Evolutionary conservation across 2,797 vertebrate species (phyloP), one percentile per base, ranked within the genome.

Genomic region (Ctenosaura bakeri): DNA sequence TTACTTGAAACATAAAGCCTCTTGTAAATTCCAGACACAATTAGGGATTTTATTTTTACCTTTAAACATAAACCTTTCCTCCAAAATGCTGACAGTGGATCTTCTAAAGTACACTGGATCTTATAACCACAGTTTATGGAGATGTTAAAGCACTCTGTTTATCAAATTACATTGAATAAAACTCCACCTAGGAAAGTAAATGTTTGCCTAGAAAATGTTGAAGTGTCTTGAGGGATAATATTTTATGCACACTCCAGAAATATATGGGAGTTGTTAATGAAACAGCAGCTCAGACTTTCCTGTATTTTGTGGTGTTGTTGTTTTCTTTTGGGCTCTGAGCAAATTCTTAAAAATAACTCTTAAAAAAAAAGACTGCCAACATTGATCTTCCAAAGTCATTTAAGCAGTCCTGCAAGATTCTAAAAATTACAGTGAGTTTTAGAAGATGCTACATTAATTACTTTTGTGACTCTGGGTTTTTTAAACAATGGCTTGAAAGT

Each of bases 361-460:
- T n/a, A 1, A 20, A 10, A 46, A 90, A 94, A 95, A 87, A 91
- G 8, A 0, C 46, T 84, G 76, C 22, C 86, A 90, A 88, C 77
- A 89, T 64, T 52, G 6, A 16, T 89, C 38, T 85, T 92, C 88
- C 85, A 90, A 56, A 87, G 42, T 84, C 76, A 86, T 66, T 74
- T 87, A 86, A 84, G 83, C 71, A 2, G 62, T 78, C 38, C 74
- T 81, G 64, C 24, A 10, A 84, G 46, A n/a, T 87, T 84, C 73
- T 50, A 78, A 74, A 91, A 93, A 91, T 92, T 90, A 88, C 1
- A 83, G 4, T 7, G 62, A 74, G 7, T 24, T 94, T 87, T 87
- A 92, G 90, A 92, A 93, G 74, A 77, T 52, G 76, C 73, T 90
- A 62, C 52, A 87, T 94, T 94, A 95, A 95, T 95, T 94, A 92